Percentiles rank a stretch among this genome's conserved stretches.
Evolutionary conservation across 2,113 vertebrate species (phyloP).

Genomic region (Edolisoma coerulescens): DNA sequence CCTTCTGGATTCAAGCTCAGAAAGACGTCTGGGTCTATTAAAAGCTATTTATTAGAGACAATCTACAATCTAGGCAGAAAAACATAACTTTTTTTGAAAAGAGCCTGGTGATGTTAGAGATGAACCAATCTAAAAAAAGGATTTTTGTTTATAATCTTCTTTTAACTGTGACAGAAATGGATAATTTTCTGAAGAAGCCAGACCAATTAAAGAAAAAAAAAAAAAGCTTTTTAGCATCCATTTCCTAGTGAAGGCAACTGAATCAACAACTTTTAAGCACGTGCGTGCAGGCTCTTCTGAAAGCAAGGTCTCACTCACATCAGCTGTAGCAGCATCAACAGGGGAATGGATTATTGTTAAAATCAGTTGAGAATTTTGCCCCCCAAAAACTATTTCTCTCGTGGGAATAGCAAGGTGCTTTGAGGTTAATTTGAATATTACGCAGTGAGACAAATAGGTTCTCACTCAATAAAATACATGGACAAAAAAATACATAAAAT

Average conservation of each 20-base stretch:
- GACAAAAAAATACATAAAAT: neutral
- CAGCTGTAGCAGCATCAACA: neutral
- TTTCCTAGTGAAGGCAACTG: neutral
- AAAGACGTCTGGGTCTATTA: neutral
- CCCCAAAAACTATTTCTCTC: neutral
- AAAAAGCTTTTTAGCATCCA: neutral
- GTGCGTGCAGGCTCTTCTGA: neutral
- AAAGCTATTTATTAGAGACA: neutral
- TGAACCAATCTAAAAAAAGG: neutral
- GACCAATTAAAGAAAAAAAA: neutral
- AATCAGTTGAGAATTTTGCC: neutral
- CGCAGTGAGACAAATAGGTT: neutral
- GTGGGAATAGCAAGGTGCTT: neutral
- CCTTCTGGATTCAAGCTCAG: neutral
- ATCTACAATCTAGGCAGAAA: neutral
- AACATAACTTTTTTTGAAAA: neutral
- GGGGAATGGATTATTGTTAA: neutral
- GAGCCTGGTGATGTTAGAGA: neutral
- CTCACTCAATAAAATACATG: neutral
- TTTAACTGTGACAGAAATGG: neutral
- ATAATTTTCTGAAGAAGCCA: neutral
- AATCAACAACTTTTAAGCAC: neutral
- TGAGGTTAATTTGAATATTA: neutral
- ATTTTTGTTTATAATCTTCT: neutral
- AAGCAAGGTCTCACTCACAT: neutral